Percentiles rank a stretch among this genome's conserved stretches.
Conservation (phyloP, 2,888 invertebrate species). For the Branchinecta sandiegonensis region DNA sequence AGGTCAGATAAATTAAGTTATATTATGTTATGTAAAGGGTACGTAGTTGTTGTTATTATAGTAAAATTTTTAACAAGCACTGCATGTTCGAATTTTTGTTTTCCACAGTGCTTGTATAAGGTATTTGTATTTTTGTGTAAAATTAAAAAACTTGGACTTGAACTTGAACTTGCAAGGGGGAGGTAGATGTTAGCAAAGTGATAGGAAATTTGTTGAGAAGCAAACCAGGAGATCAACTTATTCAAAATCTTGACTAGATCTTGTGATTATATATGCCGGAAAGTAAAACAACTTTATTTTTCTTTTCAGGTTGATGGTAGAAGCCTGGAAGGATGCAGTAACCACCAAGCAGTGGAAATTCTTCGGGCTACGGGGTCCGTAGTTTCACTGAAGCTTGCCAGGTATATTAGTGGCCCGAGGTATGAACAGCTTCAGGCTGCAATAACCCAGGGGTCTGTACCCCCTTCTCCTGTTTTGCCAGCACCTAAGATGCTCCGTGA, state of each 20-base stretch:
- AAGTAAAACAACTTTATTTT: background rate
- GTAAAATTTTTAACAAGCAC: too few relatives aligned
- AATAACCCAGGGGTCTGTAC: conserved; percentile 51
- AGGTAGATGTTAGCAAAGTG: too few relatives aligned
- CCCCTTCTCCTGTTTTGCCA: conserved; percentile 25
- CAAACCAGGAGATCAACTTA: background rate
- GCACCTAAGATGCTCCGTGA: background rate
- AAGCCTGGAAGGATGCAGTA: conserved; percentile 84
- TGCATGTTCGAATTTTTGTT: too few relatives aligned
- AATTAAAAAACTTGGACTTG: too few relatives aligned
- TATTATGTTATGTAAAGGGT: too few relatives aligned
- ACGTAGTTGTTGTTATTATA: too few relatives aligned
- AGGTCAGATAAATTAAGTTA: too few relatives aligned
- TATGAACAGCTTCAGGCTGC: conserved; percentile 70
- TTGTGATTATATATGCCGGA: background rate
- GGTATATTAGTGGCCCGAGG: conserved; percentile 77
- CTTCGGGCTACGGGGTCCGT: conserved; percentile 81
- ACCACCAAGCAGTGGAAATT: conserved; percentile 93
- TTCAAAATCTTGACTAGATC: background rate
- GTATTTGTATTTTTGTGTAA: too few relatives aligned
- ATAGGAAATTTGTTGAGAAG: background rate
- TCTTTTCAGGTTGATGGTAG: conserved; percentile 62
- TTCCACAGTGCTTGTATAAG: too few relatives aligned
- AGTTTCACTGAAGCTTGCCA: conserved; percentile 73
- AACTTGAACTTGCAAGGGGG: too few relatives aligned